Evolutionary conservation across 2,888 invertebrate genomes (phyloP), one percentile per base, ranked within the genome.

Genomic region (Metopia argyrocephala): DNA sequence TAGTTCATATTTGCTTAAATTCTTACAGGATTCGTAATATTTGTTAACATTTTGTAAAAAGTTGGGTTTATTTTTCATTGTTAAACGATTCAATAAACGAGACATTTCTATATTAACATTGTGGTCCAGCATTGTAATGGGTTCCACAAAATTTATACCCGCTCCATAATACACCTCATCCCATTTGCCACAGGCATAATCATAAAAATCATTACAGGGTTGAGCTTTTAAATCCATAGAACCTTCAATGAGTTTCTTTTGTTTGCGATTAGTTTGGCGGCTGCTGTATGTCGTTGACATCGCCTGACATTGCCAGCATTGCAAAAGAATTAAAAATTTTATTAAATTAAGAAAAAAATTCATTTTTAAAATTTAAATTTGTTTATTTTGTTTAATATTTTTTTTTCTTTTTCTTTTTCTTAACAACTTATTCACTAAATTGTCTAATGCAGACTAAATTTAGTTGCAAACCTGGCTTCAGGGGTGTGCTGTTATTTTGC

Each of bases 151-250:
- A 21, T 79, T 59, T 0, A 2, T 45, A 0, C 56, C 71, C 0
- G 65, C 54, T 2, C 54, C 48, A 3, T 12, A 6, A 59, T 82
- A 66, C 4, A 73, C 48, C n/a, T 66, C 56, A 48, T 82, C 59
- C 84, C 84, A 84, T 38, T 79, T 83, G 21, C 84, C 84, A 54
- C 84, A 84, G 27, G 84, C 84, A 48, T 82, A 82, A 31, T 78
- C 52, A 54, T 82, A 82, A 48, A 80, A 84, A 64, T 84, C 82
- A 28, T 76, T 68, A 56, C 84, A 84, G 3, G 84, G 82, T 52
- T 84, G 70, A 7, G 59, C 82, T 6, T 45, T 23, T 2, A 76
- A 12, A 57, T 84, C 75, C 78, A 84, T 78, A 9, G 80, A 78
- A 6, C 75, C 68, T 15, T 80, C 81, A 45, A 84, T 82, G 9